Base-by-base conservation (phyloP, 2,888 invertebrate species). In the Perizoma affinitatum region DNA sequence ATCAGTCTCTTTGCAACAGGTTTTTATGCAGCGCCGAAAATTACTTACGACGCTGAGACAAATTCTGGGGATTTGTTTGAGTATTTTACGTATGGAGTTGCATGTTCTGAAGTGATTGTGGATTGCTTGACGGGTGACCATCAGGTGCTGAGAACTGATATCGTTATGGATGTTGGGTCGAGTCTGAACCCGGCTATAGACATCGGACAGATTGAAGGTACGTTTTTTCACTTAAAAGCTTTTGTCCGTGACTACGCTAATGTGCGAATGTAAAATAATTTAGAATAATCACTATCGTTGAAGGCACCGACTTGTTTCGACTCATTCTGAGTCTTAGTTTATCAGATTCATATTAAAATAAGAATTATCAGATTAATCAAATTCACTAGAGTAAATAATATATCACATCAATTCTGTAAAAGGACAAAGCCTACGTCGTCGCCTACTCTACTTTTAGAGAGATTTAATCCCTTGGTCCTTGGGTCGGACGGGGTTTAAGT, bases 141-240 rank as follows among this genome's bases (percentile, higher is more conserved):
- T 84, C 94, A 95, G 86, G 95, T 97, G 1, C 79, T 96, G 33
- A 93, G 95, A 73, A 96, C 96, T 5, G 97, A 98, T 74, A 97
- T 98, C 68, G 97, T 98, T 0, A 97, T 98, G 97, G 98, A 98
- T 87, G 88, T 97, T 43, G 97, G 97, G 0, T 95, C 96, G 74
- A 97, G 97, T 84, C 86, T 98, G 57, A 98, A 98, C 83, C 97
- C 97, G 1, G 97, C 97, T 0, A 96, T 98, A 65, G 98, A 98
- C 73, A 96, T 98, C 65, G 98, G 97, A 0, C 97, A 98, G 90
- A 95, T 98, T 4, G 98, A 98, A 88, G 61, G 61, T 61, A 44
- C 7, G 7, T 43, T 10, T 6, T 11, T 10, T 10, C 9, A 22
- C 3, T 38, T 2, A n/a, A 4, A 5, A n/a, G n/a, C 42, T 42